Evolutionary conservation across 2,797 vertebrate genomes (phyloP).

Genomic region (Mormyrops boulengeri): DNA sequence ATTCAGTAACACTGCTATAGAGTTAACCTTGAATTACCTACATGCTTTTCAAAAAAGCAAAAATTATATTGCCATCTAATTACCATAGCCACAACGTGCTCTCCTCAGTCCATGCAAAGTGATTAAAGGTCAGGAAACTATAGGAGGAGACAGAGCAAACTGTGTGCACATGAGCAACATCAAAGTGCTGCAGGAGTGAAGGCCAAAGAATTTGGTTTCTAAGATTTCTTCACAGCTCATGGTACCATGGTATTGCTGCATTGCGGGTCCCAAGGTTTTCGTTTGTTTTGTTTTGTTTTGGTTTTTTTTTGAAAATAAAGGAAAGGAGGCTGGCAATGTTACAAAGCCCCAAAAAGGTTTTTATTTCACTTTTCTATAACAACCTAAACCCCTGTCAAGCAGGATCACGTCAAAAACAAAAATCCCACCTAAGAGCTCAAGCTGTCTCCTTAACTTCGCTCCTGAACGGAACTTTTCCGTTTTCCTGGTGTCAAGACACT

Average conservation of each 20-base stretch:
- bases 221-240: background rate
- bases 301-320: background rate
- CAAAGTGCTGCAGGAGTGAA: background rate
- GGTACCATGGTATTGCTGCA: background rate
- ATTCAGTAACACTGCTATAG: background rate
- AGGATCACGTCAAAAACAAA: background rate
- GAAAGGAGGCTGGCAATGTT: background rate
- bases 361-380: conserved; percentile 12
- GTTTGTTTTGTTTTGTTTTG: background rate
- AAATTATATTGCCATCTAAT: background rate
- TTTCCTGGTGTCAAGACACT: background rate
- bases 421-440: conserved; percentile 6
- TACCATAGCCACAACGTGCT: background rate
- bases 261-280: background rate
- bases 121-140: background rate
- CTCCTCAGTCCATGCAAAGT: background rate
- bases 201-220: background rate
- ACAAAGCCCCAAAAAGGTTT: background rate
- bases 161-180: background rate
- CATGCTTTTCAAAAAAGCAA: background rate
- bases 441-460: conserved; percentile 1
- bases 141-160: background rate
- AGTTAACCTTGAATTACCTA: background rate
- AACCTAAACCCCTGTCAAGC: conserved; percentile 7
- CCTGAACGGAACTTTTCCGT: background rate